Conservation (phyloP, 2,113 vertebrate genomes). For the Xyliphius kryptos region DNA sequence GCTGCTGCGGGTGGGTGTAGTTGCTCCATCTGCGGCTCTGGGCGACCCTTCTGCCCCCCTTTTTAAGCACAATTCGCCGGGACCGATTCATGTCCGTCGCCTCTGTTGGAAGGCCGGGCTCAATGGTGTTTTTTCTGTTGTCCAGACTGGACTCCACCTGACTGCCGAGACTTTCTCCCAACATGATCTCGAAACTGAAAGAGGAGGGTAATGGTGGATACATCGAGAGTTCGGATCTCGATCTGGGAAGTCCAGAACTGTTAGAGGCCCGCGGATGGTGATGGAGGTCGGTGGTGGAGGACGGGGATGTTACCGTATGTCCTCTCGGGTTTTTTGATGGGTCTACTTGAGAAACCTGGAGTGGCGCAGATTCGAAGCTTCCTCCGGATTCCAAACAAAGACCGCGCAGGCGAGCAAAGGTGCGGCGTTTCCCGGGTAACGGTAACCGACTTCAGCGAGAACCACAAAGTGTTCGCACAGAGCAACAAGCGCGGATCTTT, state of each 20-base stretch:
- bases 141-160: constrained; percentile 43
- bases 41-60: constrained; percentile 48
- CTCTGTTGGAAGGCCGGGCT: constrained; percentile 13
- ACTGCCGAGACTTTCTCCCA: constrained; percentile 47
- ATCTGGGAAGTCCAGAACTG: neutral
- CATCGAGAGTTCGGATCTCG: constrained; percentile 13
- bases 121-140: constrained; percentile 57
- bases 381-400: no score
- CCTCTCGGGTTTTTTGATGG: no score
- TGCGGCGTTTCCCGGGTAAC: no score
- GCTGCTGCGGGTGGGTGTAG: constrained; percentile 1
- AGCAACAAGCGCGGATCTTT: no score
- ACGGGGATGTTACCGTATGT: no score
- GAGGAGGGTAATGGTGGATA: constrained; percentile 30
- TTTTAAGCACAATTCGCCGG: constrained; percentile 51
- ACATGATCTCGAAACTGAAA: constrained; percentile 41
- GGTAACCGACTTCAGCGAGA: no score
- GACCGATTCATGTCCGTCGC: constrained; percentile 36
- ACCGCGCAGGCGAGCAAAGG: no score
- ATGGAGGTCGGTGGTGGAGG: no score
- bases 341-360: no score
- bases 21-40: constrained; percentile 30
- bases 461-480: no score
- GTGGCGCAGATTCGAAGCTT: no score
- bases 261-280: no score